Percentiles rank a stretch among this genome's conserved stretches.
Evolutionary conservation across 2,888 invertebrate species (phyloP).

Genomic region (Timandra comae): DNA sequence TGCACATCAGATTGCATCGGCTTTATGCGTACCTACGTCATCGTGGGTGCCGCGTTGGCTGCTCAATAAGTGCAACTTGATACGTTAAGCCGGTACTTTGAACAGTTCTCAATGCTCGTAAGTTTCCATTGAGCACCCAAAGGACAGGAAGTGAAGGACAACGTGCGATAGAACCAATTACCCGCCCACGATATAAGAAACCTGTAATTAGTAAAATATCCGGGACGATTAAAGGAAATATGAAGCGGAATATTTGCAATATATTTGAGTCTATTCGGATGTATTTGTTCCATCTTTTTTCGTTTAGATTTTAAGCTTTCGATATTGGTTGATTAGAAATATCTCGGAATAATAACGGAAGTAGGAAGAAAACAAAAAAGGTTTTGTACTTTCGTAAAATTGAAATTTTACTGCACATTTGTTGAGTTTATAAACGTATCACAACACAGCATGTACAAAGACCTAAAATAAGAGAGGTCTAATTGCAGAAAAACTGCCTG

Average conservation of each 20-base stretch:
- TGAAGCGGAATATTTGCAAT: constrained; percentile 5
- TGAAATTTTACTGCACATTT: too few species aligned
- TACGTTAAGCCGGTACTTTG: constrained; percentile 55
- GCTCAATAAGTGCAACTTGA: constrained; percentile 57
- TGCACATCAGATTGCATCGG: constrained; percentile 29
- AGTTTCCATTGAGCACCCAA: constrained; percentile 54
- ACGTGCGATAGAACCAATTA: constrained; percentile 68
- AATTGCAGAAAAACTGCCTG: too few species aligned
- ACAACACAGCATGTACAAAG: too few species aligned
- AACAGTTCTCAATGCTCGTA: constrained; percentile 35
- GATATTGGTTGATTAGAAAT: too few species aligned
- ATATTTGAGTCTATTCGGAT: too few species aligned
- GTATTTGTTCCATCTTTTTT: too few species aligned
- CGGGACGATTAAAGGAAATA: constrained; percentile 52
- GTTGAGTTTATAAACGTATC: too few species aligned
- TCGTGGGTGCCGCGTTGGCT: constrained; percentile 57
- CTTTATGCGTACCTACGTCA: constrained; percentile 12
- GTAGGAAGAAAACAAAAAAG: too few species aligned
- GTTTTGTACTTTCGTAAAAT: too few species aligned
- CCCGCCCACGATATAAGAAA: constrained; percentile 71
- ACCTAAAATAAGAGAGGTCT: too few species aligned
- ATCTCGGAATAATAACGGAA: too few species aligned
- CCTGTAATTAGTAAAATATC: constrained; percentile 71
- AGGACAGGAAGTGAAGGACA: constrained; percentile 73
- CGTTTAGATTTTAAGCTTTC: too few species aligned